Evolutionary conservation across 2,797 vertebrate species (phyloP).

Genomic region (Betta splendens): DNA sequence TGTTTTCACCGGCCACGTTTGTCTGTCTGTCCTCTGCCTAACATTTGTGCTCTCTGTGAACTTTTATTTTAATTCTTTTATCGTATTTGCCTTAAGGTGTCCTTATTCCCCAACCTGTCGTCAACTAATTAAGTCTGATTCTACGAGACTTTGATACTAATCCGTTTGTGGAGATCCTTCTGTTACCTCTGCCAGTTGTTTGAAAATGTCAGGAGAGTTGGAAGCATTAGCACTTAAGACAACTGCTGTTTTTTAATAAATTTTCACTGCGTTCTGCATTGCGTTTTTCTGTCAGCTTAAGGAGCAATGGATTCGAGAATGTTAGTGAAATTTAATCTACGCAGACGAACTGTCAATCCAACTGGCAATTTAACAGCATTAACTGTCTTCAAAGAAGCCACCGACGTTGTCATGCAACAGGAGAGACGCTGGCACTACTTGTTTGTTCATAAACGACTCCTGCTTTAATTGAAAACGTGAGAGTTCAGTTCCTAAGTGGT

Average conservation of each 20-base stretch:
- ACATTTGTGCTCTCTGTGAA: conserved; percentile 8
- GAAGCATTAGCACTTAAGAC: background rate
- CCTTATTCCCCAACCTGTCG: background rate
- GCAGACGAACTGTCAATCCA: conserved; percentile 2
- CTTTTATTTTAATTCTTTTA: too few relatives aligned
- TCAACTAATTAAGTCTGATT: conserved; percentile 21
- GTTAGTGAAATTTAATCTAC: conserved; percentile 26
- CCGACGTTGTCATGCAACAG: conserved; percentile 48
- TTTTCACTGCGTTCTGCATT: background rate
- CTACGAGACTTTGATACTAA: conserved; percentile 19
- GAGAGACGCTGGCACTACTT: conserved; percentile 10
- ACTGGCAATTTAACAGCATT: conserved; percentile 41
- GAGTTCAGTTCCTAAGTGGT: conserved; percentile 8
- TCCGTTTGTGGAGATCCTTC: conserved; percentile 23
- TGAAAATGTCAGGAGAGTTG: conserved; percentile 4
- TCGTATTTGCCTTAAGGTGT: conserved; percentile 16
- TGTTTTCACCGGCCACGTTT: too few relatives aligned
- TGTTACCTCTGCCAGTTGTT: conserved; percentile 13
- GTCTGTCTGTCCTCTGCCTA: background rate
- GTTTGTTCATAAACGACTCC: conserved; percentile 9
- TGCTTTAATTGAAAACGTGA: conserved; percentile 39
- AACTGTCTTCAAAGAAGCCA: conserved; percentile 14
- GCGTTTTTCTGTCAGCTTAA: background rate
- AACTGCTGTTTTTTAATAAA: background rate
- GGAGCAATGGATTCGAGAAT: background rate